phyloP scores from a whole-genome alignment of 35 echinoderm and acorn worm species.

The Apostichopus parvimensis region DNA sequence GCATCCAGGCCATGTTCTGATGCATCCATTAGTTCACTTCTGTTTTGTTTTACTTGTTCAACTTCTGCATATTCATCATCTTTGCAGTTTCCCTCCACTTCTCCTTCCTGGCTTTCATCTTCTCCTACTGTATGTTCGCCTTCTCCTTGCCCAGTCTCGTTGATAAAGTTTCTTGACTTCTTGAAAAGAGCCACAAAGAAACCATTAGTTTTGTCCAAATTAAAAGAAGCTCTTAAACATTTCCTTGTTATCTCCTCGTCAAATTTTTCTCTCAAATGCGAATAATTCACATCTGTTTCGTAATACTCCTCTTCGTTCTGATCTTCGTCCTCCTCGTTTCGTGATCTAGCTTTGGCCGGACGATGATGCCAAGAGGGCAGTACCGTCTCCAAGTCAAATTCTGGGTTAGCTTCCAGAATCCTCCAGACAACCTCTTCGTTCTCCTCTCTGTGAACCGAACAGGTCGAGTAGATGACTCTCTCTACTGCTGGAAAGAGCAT shows the following conservation, averaged over 20 bases:
- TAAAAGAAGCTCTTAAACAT: conserved; percentile 71
- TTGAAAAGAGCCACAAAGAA: conserved; percentile 94
- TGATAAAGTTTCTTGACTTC: not conserved
- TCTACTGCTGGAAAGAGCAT: conserved; percentile 79
- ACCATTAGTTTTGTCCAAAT: conserved; percentile 78
- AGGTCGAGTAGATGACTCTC: conserved; percentile 92
- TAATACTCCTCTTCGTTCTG: not conserved
- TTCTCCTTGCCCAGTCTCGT: not conserved
- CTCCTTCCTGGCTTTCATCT: not conserved
- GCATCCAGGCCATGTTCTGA: not conserved
- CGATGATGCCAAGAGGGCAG: conserved; percentile 55
- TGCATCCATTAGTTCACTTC: too few species aligned
- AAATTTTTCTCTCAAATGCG: not conserved
- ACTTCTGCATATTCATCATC: too few species aligned
- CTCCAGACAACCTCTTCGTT: conserved; percentile 84
- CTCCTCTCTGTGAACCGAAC: conserved; percentile 72
- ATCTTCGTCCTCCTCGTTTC: not conserved
- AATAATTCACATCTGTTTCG: not conserved
- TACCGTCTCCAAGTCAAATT: conserved; percentile 63
- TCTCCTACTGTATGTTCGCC: not conserved
- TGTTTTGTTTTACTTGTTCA: too few species aligned
- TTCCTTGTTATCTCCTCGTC: conserved; percentile 18
- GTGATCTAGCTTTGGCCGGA: not conserved
- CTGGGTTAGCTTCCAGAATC: conserved; percentile 49
- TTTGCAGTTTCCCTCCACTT: not conserved